These are phyloP conservation scores for Orchestes rusci DNA, from an alignment of 2,888 invertebrate species.

Conservation along the genomic window DNA sequence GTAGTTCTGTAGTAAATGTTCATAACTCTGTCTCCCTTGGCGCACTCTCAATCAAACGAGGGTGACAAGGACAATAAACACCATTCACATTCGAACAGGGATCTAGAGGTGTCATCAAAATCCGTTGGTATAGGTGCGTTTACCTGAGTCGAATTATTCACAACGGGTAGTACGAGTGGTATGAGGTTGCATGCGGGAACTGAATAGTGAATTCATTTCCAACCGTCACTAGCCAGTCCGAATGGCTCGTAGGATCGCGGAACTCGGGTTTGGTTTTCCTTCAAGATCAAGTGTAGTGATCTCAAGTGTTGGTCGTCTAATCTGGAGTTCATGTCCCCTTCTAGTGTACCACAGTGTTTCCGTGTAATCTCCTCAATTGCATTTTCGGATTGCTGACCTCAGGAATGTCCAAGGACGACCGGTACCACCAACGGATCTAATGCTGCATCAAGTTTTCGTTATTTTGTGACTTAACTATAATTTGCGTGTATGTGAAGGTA, in stretches of 20 bases:
- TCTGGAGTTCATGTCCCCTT: conserved; percentile 8
- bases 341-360: too few species aligned
- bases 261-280: conserved; percentile 4
- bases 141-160: conserved; percentile 42
- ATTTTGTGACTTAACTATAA: too few species aligned
- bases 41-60: too few species aligned
- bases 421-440: too few species aligned
- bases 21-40: too few species aligned
- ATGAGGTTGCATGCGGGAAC: conserved; percentile 23
- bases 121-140: conserved; percentile 32
- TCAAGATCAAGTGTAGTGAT: not conserved
- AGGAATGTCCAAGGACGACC: conserved; percentile 22
- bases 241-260: conserved; percentile 17
- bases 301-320: conserved; percentile 11
- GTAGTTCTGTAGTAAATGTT: too few species aligned
- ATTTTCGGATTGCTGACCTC: conserved; percentile 19
- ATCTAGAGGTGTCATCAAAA: conserved; percentile 20
- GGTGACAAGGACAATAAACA: too few species aligned
- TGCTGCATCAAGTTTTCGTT: too few species aligned
- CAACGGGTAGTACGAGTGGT: conserved; percentile 37
- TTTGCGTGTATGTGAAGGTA: too few species aligned
- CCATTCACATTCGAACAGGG: too few species aligned
- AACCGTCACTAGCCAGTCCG: conserved; percentile 29
- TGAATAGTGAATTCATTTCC: conserved; percentile 31
- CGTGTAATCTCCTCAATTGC: not conserved